Evolutionary conservation across 2,888 invertebrate species (phyloP).

Genomic region (Entomobrya proxima): DNA sequence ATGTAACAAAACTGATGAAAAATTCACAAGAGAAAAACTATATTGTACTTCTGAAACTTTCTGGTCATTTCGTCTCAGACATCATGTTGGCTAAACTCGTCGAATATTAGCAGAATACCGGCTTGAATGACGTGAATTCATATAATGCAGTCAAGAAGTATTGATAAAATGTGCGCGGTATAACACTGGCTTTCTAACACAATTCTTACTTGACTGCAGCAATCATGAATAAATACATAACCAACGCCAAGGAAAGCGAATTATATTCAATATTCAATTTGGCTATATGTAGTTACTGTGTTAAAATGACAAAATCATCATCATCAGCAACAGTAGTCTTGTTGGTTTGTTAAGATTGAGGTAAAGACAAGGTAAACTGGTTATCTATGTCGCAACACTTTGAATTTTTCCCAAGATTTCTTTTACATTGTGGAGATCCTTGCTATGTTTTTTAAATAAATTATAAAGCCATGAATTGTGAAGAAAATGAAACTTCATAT

Average conservation of each 20-base stretch:
- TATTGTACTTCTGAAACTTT: not conserved
- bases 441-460: not conserved
- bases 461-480: too few species aligned
- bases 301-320: slow-evolving; percentile 10
- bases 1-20: slow-evolving; percentile 37
- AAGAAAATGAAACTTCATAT: too few species aligned
- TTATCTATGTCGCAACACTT: slow-evolving; percentile 46
- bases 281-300: not conserved
- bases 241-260: not conserved
- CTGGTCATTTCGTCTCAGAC: not conserved
- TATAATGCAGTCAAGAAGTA: not conserved
- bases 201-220: not conserved
- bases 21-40: slow-evolving; percentile 43
- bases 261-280: not conserved
- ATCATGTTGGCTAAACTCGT: not conserved
- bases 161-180: not conserved
- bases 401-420: slow-evolving; percentile 32
- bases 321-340: too few species aligned
- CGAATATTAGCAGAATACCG: slow-evolving; percentile 14
- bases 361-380: slow-evolving; percentile 35
- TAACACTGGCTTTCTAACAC: slow-evolving; percentile 22
- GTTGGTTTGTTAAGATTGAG: not conserved
- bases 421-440: not conserved
- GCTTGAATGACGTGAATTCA: not conserved
- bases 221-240: slow-evolving; percentile 16